These are phyloP conservation scores for Hypothenemus hampei DNA, from an alignment of 1,140 invertebrate genomes.

Conservation along the genomic window DNA sequence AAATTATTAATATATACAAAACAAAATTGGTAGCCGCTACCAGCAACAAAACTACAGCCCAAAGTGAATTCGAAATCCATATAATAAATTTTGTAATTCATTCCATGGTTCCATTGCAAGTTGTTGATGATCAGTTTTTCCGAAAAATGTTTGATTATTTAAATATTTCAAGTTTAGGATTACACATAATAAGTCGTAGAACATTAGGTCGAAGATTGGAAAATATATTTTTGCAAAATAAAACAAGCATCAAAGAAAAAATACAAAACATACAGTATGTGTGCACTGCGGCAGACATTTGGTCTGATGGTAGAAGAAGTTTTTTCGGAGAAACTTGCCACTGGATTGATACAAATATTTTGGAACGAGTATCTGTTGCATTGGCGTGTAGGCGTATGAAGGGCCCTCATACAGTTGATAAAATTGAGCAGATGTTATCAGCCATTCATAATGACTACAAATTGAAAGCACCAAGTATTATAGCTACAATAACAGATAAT, in stretches of 20 bases:
- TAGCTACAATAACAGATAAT: background rate
- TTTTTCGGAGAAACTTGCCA: slow-evolving; percentile 1
- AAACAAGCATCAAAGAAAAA: background rate
- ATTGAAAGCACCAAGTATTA: background rate
- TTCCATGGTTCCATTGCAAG: background rate
- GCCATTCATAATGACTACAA: background rate
- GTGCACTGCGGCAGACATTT: slow-evolving; percentile 1
- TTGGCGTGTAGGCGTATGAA: background rate
- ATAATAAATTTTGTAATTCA: background rate
- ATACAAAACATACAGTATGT: background rate
- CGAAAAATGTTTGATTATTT: background rate
- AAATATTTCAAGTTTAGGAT: background rate
- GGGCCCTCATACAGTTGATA: background rate
- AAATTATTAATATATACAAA: background rate
- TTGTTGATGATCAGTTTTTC: background rate
- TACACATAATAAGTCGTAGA: background rate
- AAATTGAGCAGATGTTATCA: background rate
- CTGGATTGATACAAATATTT: background rate
- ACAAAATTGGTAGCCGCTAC: background rate
- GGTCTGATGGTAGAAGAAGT: background rate
- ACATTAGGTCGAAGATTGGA: background rate
- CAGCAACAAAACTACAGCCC: background rate
- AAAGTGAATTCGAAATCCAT: background rate
- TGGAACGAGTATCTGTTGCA: background rate
- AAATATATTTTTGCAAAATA: background rate